Percentiles rank a stretch among this genome's conserved stretches.
phyloP scores from a whole-genome alignment of 2,797 vertebrate species.

The Erpetoichthys calabaricus region DNA sequence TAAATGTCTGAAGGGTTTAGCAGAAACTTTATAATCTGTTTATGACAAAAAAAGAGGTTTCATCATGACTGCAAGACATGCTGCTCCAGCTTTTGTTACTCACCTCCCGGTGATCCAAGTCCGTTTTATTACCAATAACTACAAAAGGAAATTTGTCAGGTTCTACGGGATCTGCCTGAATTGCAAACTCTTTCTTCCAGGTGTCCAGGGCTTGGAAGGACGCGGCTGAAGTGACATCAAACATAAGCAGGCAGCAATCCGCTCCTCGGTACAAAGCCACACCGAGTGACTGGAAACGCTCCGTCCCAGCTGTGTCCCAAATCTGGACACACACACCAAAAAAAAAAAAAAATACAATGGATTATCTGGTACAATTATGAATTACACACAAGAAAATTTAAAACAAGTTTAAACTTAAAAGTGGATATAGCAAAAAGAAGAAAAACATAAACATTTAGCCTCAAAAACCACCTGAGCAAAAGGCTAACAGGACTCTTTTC shows the following conservation, averaged over 20 bases:
- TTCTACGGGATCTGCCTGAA: slow-evolving; percentile 32
- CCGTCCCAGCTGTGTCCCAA: slow-evolving; percentile 48
- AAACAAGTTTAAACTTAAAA: no score
- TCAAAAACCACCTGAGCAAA: no score
- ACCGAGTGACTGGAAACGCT: slow-evolving; percentile 48
- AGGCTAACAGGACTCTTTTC: no score
- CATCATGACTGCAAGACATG: slow-evolving; percentile 19
- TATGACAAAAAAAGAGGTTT: background rate
- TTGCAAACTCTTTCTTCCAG: slow-evolving; percentile 45
- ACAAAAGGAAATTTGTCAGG: slow-evolving; percentile 37
- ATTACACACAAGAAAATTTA: no score
- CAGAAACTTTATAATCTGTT: no score
- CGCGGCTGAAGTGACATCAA: slow-evolving; percentile 34
- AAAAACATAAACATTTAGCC: no score
- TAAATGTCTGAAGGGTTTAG: no score
- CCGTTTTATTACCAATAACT: slow-evolving; percentile 47
- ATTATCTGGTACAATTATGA: no score
- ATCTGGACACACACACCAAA: slow-evolving; percentile 32
- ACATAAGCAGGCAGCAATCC: slow-evolving; percentile 50
- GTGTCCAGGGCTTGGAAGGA: slow-evolving; percentile 37
- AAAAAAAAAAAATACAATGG: background rate
- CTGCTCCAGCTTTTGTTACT: slow-evolving; percentile 27
- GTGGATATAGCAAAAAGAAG: no score
- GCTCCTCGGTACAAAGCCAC: slow-evolving; percentile 35
- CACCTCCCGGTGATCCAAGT: slow-evolving; percentile 30